Evolutionary conservation across 2,888 invertebrate genomes (phyloP).

Genomic region (Oligia strigilis): DNA sequence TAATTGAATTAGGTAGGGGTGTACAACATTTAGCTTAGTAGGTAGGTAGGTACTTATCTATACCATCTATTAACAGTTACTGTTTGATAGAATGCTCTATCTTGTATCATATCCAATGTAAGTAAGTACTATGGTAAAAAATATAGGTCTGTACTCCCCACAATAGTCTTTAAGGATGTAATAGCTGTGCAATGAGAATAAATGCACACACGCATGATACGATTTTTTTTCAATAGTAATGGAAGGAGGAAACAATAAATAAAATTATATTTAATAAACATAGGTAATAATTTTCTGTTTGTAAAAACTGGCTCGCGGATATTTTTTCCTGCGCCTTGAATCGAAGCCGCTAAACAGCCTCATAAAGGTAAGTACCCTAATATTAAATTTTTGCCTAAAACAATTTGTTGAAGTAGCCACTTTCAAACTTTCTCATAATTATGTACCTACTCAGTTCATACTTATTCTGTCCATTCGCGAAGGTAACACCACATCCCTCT

Average conservation of each 20-base stretch:
- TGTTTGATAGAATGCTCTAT: not conserved
- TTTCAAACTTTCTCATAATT: not conserved
- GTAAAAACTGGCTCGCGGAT: too few species aligned
- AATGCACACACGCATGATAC: not conserved
- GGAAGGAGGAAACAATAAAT: too few species aligned
- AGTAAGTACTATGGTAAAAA: too few species aligned
- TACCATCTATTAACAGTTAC: not conserved
- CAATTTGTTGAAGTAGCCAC: not conserved
- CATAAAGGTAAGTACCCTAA: too few species aligned
- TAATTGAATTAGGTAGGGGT: conserved; percentile 86
- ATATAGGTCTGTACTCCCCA: too few species aligned
- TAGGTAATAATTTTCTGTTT: too few species aligned
- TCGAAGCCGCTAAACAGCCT: too few species aligned
- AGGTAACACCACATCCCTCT: not conserved
- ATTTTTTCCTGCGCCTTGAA: too few species aligned
- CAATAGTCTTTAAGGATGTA: too few species aligned
- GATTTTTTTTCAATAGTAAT: not conserved
- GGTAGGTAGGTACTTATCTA: too few species aligned
- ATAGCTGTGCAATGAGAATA: not conserved
- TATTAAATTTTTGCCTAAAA: too few species aligned
- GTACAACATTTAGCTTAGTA: conserved; percentile 11
- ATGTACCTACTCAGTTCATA: not conserved
- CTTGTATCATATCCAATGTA: not conserved
- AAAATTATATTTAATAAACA: too few species aligned
- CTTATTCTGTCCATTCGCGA: not conserved